Evolutionary conservation across 2,888 invertebrate genomes (phyloP).

Genomic region (Alentia gelatinosa): DNA sequence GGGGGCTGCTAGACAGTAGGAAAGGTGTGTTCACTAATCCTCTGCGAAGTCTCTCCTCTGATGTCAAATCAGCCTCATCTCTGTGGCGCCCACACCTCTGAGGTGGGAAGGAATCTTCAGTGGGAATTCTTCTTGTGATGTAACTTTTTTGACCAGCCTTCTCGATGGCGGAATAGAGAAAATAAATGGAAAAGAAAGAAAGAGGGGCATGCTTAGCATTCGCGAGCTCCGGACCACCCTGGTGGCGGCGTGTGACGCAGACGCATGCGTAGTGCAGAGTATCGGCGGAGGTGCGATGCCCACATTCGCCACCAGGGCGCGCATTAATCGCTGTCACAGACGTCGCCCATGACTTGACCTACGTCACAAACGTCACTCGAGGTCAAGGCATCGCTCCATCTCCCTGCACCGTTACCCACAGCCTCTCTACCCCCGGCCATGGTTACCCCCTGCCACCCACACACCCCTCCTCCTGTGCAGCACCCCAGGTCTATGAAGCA

Average conservation of each 20-base stretch:
- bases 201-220: neutral
- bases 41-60: neutral
- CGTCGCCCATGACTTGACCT: neutral
- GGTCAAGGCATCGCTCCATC: neutral
- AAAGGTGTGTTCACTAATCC: neutral
- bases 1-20: neutral
- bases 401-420: neutral
- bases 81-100: neutral
- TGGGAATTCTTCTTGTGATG: neutral
- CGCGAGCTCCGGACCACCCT: neutral
- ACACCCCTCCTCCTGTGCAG: no score
- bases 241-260: neutral
- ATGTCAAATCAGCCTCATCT: neutral
- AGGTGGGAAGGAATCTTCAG: neutral
- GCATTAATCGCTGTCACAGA: constrained; percentile 25
- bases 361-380: neutral
- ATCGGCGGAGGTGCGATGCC: neutral
- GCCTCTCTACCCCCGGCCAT: neutral
- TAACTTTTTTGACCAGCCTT: neutral
- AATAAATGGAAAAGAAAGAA: neutral
- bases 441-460: no score
- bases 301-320: neutral
- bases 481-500: no score
- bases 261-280: neutral
- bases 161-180: neutral